Base-by-base conservation (phyloP, 2,797 vertebrate species). In the Sebastes flavidus region DNA sequence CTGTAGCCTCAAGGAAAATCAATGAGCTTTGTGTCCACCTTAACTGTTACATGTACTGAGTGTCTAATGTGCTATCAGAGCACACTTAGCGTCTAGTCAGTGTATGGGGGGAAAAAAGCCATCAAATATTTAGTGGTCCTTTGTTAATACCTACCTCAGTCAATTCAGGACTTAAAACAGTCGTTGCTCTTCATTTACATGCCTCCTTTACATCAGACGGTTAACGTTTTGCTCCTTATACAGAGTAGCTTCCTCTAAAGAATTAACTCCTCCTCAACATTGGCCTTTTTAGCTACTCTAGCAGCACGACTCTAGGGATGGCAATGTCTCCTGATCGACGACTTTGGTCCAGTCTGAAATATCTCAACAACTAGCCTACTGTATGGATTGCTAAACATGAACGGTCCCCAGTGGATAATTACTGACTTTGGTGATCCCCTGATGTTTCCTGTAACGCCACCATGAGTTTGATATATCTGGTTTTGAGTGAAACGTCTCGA, bases 1-100 rank as follows among this genome's bases (percentile, higher is more conserved):
- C 67, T 74, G 32, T 52, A 72, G 71, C 74, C 36, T 62, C 27
- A 22, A 60, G 42, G 70, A 59, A 87, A 83, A 87, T 70, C 80
- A 70, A 75, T 83, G 30, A 65, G 18, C 59, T 66, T 58, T 77
- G 46, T 68, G 61, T 75, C 42, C 18, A 72, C 24, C 77, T 63
- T 24, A 81, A 52, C 66, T 65, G 46, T 66, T 67, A 70, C 34
- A 73, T 63, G 70, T 38, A 22, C 29, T 13, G 55, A 69, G 34
- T 54, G 61, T 69, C 22, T 30, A 63, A 73, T 70, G 18, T 66
- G 65, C 14, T 36, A 52, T 73, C 63, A 32, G 34, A 69, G 42
- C 62, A 62, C 65, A 61, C 11, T 36, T 71, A 32, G 46, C 6
- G 8, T 49, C 16, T 13, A 74, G 5, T 30, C 29, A 67, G 18